These are phyloP conservation scores for Aphidoletes aphidimyza DNA, from an alignment of 2,888 invertebrate species.

Conservation along the genomic window DNA sequence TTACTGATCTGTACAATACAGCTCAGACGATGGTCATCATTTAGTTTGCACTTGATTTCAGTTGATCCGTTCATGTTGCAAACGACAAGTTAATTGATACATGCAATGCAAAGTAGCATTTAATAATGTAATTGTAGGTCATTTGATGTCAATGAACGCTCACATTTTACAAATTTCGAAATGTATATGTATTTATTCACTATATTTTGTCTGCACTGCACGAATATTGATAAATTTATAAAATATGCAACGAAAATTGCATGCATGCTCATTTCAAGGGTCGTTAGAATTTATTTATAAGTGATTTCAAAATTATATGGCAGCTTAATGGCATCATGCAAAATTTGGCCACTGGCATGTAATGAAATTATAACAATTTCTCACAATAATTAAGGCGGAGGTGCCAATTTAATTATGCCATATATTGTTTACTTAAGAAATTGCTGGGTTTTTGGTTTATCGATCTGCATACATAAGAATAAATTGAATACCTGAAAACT, in stretches of 20 bases:
- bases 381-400: not conserved
- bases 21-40: not conserved
- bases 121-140: constrained; percentile 37
- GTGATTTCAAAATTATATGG: not conserved
- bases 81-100: not conserved
- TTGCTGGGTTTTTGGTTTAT: not conserved
- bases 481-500: too few species aligned
- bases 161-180: not conserved
- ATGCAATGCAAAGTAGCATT: constrained; percentile 38
- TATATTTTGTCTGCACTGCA: too few species aligned
- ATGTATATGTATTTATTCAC: not conserved
- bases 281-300: not conserved
- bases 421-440: not conserved
- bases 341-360: not conserved
- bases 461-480: too few species aligned
- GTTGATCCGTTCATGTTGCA: not conserved
- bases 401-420: not conserved
- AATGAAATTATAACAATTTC: not conserved
- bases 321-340: not conserved
- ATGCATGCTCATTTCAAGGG: not conserved
- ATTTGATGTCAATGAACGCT: constrained; percentile 16
- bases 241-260: not conserved
- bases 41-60: not conserved
- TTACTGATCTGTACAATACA: not conserved
- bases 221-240: not conserved